Evolutionary conservation across 2,113 vertebrate species (phyloP).

Genomic region (Antigone vipio): DNA sequence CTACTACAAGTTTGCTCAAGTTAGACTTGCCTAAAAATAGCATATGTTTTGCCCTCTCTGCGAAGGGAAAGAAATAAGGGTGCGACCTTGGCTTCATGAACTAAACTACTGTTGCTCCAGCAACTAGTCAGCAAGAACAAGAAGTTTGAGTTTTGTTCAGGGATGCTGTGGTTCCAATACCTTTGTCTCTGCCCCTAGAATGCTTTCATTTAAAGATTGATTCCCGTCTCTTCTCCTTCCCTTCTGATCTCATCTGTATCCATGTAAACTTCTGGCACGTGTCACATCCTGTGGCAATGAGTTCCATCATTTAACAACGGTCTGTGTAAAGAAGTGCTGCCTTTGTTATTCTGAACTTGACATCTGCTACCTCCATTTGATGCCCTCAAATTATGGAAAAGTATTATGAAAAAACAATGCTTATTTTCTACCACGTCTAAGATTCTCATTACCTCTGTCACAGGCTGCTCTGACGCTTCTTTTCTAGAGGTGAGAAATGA

Average conservation of each 20-base stretch:
- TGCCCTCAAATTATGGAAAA: background rate
- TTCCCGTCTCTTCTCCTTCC: background rate
- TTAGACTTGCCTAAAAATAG: background rate
- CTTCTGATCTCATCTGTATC: background rate
- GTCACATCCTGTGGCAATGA: background rate
- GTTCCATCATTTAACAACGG: background rate
- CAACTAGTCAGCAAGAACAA: background rate
- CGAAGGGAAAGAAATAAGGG: background rate
- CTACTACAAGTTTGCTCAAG: background rate
- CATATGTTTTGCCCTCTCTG: fast-evolving
- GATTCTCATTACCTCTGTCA: background rate
- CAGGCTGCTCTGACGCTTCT: background rate
- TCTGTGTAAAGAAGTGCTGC: background rate
- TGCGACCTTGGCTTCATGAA: background rate
- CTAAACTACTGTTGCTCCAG: background rate
- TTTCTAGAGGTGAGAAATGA: background rate
- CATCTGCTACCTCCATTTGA: background rate
- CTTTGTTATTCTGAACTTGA: background rate
- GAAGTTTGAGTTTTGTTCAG: background rate
- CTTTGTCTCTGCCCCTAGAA: background rate
- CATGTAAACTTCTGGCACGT: background rate
- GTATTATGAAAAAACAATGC: background rate
- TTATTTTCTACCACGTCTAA: background rate
- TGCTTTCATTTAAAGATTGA: background rate
- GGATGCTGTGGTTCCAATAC: background rate